phyloP scores from a whole-genome alignment of 2,113 vertebrate species.

The Morphnarchus princeps region DNA sequence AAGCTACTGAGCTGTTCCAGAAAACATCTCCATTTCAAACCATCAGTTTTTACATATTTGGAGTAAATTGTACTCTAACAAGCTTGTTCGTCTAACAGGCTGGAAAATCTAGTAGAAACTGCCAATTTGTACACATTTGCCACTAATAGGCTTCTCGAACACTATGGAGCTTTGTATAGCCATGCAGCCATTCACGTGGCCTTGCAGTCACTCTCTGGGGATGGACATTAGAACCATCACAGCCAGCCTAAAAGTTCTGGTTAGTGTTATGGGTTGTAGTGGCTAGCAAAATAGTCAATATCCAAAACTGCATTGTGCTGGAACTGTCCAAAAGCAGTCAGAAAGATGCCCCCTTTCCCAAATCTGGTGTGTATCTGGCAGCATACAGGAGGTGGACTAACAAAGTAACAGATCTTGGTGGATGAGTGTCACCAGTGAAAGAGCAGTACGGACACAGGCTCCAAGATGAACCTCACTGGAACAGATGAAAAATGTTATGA shows the following conservation, averaged over 20 bases:
- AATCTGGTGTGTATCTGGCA: background rate
- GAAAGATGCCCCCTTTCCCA: background rate
- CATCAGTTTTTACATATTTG: slow-evolving; percentile 37
- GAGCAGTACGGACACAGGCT: background rate
- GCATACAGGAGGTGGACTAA: background rate
- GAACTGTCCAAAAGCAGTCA: background rate
- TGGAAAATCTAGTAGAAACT: slow-evolving; percentile 21
- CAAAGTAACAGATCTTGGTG: background rate
- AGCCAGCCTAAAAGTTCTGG: background rate
- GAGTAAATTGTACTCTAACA: background rate
- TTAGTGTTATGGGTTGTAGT: background rate
- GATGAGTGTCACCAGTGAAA: background rate
- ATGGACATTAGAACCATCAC: background rate
- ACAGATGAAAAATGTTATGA: background rate
- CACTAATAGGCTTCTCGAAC: background rate
- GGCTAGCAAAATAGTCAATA: background rate
- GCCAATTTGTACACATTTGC: slow-evolving; percentile 20
- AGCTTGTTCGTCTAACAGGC: background rate
- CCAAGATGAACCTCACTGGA: background rate
- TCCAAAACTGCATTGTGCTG: background rate
- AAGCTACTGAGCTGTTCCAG: slow-evolving; percentile 4
- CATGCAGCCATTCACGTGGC: background rate
- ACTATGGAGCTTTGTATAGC: background rate
- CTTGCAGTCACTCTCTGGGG: background rate
- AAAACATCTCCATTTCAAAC: slow-evolving; percentile 13